Percentiles rank a stretch among this genome's conserved stretches.
phyloP scores from a whole-genome alignment of 2,888 invertebrate genomes.

The Drosophila phalerata region DNA sequence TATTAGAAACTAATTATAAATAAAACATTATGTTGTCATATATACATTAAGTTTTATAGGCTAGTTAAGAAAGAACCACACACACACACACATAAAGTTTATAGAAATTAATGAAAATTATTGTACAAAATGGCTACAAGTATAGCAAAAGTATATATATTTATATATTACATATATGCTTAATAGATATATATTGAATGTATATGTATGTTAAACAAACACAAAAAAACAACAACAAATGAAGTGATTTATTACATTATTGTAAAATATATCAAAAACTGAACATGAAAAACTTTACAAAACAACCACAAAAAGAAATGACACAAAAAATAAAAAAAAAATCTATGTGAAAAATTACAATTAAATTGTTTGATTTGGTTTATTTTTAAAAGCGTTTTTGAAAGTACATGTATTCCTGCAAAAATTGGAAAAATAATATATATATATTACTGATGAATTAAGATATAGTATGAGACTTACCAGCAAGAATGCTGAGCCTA shows the following conservation, averaged over 20 bases:
- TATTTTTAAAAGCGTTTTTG: slow-evolving; percentile 74
- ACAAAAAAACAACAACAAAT: slow-evolving; percentile 43
- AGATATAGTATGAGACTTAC: slow-evolving; percentile 86
- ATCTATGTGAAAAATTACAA: slow-evolving; percentile 62
- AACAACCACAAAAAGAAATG: slow-evolving; percentile 67
- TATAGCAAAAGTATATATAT: slow-evolving; percentile 46
- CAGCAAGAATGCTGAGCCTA: slow-evolving; percentile 94
- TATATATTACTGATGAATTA: not conserved
- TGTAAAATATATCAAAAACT: slow-evolving; percentile 70
- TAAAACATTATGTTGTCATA: slow-evolving; percentile 74
- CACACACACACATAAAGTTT: slow-evolving; percentile 58
- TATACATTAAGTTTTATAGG: slow-evolving; percentile 68
- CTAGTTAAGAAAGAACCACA: slow-evolving; percentile 44
- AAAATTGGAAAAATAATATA: not conserved
- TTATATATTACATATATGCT: slow-evolving; percentile 38
- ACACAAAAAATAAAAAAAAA: slow-evolving; percentile 73
- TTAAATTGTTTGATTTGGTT: slow-evolving; percentile 2
- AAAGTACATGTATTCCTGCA: slow-evolving; percentile 84
- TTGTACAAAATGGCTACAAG: slow-evolving; percentile 70
- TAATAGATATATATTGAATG: slow-evolving; percentile 42
- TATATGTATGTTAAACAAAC: slow-evolving; percentile 55
- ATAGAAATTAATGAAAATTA: slow-evolving; percentile 73
- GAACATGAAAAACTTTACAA: slow-evolving; percentile 74
- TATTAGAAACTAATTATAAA: slow-evolving; percentile 44
- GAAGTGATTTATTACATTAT: slow-evolving; percentile 79